Base-by-base conservation (phyloP, 2,888 invertebrate species). In the Conchocele bisecta region DNA sequence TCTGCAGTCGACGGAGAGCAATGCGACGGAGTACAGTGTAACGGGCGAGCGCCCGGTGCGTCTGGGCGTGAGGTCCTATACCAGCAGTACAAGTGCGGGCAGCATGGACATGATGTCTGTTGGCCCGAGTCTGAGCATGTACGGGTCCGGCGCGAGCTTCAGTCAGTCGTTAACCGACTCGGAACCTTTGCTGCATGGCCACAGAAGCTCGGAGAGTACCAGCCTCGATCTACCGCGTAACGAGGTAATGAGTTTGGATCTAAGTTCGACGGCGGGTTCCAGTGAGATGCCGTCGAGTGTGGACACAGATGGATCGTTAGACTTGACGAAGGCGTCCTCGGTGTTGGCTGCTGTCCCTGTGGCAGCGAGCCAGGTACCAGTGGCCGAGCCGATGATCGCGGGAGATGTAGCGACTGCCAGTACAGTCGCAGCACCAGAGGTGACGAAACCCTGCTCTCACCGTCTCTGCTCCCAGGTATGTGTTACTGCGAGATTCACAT, bases 21-120 rank as follows among this genome's bases (percentile, higher is more conserved):
- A 50, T 22, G 22, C 58, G 3, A 75, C 77, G 20, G 61, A 74
- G 37, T 69, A 73, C 66, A 63, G 81, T 65, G 44, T 70, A n/a
- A 51, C 79, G 20, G 73, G 67, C 2, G 53, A 64, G 51, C 66
- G 64, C 54, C 39, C 54, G 2, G 37, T 58, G 11, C 48, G 51
- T 50, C 65, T 54, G 13, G 51, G 70, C 37, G 13, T 57, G 31
- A 68, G 75, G 51, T 59, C 72, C 6, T 31, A 74, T n/a, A 76
- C 67, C 26, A 17, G 48, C 17, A 51, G 59, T 2, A 46, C 61
- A 46, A 68, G 69, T 20, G 69, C 72, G n/a, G 35, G 53, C 20
- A 78, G 71, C 29, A 64, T 74, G 53, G 75, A 75, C 33, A 51
- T 57, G n/a, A 67, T 79, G 44, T 79, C 82, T 20, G 53, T 69